These are phyloP conservation scores for Poecilobothrus nobilitatus DNA, from an alignment of 2,888 invertebrate species.

Conservation along the genomic window DNA sequence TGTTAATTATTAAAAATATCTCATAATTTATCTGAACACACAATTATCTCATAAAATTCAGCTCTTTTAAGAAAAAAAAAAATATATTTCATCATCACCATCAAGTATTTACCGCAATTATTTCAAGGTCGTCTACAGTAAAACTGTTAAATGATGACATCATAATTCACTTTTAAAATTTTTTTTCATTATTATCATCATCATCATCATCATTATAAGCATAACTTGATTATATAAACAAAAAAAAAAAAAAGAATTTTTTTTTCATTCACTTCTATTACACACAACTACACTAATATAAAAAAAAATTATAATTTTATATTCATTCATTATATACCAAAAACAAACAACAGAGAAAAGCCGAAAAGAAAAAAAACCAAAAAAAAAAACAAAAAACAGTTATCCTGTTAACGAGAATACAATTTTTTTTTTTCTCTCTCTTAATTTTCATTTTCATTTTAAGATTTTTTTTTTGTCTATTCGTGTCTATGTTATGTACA, in stretches of 20 bases:
- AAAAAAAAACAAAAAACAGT: not conserved
- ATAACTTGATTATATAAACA: slow-evolving; percentile 1
- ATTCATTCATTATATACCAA: not conserved
- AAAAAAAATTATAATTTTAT: not conserved
- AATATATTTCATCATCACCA: too few relatives aligned
- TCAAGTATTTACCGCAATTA: not conserved
- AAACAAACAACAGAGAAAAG: too few relatives aligned
- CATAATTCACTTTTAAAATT: not conserved
- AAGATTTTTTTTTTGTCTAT: slow-evolving; percentile 1
- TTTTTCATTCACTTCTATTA: too few relatives aligned
- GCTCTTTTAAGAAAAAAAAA: too few relatives aligned
- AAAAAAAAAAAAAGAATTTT: not conserved
- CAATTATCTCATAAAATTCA: too few relatives aligned
- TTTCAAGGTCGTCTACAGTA: not conserved
- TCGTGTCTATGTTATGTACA: not conserved
- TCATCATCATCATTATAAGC: not conserved
- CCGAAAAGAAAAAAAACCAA: too few relatives aligned
- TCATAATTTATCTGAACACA: too few relatives aligned
- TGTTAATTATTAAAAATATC: too few relatives aligned
- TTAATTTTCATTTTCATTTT: slow-evolving; percentile 2
- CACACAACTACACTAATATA: not conserved
- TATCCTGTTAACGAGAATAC: not conserved
- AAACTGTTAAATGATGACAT: not conserved
- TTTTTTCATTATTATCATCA: not conserved
- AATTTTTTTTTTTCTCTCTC: not conserved